Evolutionary conservation across 2,113 vertebrate genomes (phyloP), one percentile per base, ranked within the genome.

Genomic region (Lagenorhynchus albirostris): DNA sequence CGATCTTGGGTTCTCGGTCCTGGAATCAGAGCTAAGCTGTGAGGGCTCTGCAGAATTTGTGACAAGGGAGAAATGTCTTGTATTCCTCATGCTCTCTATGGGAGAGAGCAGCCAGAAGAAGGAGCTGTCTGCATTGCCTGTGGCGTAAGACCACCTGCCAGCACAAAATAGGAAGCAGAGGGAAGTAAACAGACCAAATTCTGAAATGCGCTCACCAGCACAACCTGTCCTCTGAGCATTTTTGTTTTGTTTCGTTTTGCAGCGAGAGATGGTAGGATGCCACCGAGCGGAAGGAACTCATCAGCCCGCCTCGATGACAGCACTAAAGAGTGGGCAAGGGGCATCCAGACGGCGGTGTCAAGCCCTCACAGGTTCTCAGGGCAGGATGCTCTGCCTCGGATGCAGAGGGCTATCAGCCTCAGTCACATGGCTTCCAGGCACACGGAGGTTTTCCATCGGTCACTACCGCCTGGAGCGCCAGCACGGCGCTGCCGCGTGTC

Each of bases 101-200:
- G 97, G 96, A 97, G 82, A 50, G 63, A 93, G 82, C 53, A 55
- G 89, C 74, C 77, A 20, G 23, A 92, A 89, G 91, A 95, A 97
- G 96, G 68, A 79, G 41, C 82, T 89, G 62, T 65, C 83, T 93
- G 85, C 63, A 36, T 65, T 87, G 93, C 93, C 92, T 84, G 79
- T 71, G 63, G 44, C 84, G 41, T 29, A 58, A 90, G 97, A 95
- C 95, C 96, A 89, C 97, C 97, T 74, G 1, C 97, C 76, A 94
- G 96, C 92, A 96, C 73, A 29, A 76, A 93, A 87, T 31, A 97
- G 96, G 96, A 97, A 97, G 94, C 80, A 13, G 67, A 90, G 67
- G 96, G 97, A 74, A 96, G 95, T 92, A 95, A 98, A 97, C 91
- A 98, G 79, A 96, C 89, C 63, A 25, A 71, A 96, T 89, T 95